Percentiles rank a stretch among this genome's conserved stretches.
phyloP scores from a whole-genome alignment of 2,888 invertebrate genomes.

The Aproaerema taeniolella region DNA sequence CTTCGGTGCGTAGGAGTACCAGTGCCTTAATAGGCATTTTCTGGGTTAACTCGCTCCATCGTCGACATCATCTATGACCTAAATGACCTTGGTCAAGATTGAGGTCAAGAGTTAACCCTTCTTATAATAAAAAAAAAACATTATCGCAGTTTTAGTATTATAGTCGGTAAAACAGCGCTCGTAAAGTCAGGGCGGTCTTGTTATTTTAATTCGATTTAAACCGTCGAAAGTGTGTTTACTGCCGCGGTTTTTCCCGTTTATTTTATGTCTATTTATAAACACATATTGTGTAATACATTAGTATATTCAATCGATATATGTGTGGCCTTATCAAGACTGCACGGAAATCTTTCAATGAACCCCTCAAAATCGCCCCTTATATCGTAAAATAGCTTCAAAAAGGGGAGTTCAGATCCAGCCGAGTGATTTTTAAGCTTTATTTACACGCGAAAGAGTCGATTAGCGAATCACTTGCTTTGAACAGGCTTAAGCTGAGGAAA shows the following conservation, averaged over 20 bases:
- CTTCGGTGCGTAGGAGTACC: too few species aligned
- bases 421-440: conserved; percentile 60
- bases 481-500: neutral
- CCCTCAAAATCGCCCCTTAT: conserved; percentile 27
- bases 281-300: conserved; percentile 1
- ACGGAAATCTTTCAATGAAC: conserved; percentile 4
- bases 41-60: too few species aligned
- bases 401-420: conserved; percentile 34
- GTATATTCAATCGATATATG: conserved; percentile 5
- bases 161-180: too few species aligned
- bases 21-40: too few species aligned
- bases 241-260: conserved; percentile 25
- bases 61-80: too few species aligned
- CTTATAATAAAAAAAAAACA: too few species aligned
- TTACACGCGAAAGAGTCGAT: conserved; percentile 44
- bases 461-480: conserved; percentile 19
- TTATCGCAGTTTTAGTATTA: too few species aligned
- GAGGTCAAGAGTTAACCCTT: too few species aligned
- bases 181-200: conserved; percentile 29
- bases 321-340: too few species aligned
- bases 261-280: conserved; percentile 16
- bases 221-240: conserved; percentile 29
- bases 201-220: conserved; percentile 28
- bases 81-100: too few species aligned
- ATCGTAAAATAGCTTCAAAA: conserved; percentile 38